Conservation (phyloP, 30 jellyfish, hydroid and myxozoan genomes). For the Phacellophora camtschatica region DNA sequence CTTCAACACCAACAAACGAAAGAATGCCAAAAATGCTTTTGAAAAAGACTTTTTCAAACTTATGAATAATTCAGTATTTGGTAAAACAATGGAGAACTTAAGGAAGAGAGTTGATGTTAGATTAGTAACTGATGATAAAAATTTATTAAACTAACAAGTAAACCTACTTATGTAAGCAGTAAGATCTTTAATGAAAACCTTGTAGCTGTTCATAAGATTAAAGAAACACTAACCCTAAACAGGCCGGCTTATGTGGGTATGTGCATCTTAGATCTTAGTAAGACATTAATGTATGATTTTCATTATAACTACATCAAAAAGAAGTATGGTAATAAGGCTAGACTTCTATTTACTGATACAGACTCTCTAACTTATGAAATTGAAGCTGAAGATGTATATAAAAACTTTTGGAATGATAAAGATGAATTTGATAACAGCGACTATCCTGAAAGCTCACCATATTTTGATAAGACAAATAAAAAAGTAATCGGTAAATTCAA, state of each 20-base stretch:
- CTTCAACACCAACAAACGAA: slow-evolving; percentile 50
- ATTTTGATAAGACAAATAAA: slow-evolving; percentile 4
- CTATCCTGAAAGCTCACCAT: background rate
- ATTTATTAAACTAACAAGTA: background rate
- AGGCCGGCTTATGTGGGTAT: slow-evolving; percentile 65
- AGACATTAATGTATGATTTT: slow-evolving; percentile 63
- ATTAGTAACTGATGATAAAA: slow-evolving; percentile 7
- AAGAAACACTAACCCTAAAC: slow-evolving; percentile 15
- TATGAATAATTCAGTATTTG: slow-evolving; percentile 62
- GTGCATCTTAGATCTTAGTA: slow-evolving; percentile 65
- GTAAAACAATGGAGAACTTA: slow-evolving; percentile 73
- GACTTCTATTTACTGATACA: slow-evolving; percentile 66
- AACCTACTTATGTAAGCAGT: slow-evolving; percentile 36
- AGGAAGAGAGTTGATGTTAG: slow-evolving; percentile 45
- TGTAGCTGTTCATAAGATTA: slow-evolving; percentile 45
- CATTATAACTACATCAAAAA: slow-evolving; percentile 58
- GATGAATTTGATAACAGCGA: slow-evolving; percentile 37
- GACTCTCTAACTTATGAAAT: slow-evolving; percentile 63
- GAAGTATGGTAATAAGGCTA: slow-evolving; percentile 28
- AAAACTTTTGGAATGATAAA: slow-evolving; percentile 21
- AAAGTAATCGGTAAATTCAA: slow-evolving; percentile 51
- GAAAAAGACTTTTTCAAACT: slow-evolving; percentile 69
- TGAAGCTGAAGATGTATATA: slow-evolving; percentile 54
- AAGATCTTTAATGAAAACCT: slow-evolving; percentile 33
- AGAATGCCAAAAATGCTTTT: slow-evolving; percentile 44